Conservation (phyloP, 2,797 vertebrate species). For the Scleropages formosus region DNA sequence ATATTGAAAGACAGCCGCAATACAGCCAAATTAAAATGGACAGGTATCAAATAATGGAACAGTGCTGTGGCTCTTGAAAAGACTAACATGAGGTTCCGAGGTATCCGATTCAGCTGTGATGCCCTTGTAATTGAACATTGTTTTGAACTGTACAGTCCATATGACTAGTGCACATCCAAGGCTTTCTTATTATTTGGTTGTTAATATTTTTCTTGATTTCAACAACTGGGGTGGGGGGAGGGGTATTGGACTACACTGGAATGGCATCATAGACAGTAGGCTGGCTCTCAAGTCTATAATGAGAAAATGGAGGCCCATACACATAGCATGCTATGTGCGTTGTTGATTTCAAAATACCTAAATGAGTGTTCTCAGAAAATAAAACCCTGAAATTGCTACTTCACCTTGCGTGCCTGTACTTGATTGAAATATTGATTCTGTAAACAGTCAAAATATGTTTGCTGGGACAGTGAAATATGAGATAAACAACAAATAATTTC, state of each 20-base stretch:
- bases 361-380: background rate
- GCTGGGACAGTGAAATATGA: constrained; percentile 20
- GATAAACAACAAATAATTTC: constrained; percentile 20
- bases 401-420: background rate
- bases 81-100: background rate
- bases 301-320: constrained; percentile 37
- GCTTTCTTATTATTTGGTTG: constrained; percentile 70
- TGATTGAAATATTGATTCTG: constrained; percentile 15
- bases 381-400: constrained; percentile 19
- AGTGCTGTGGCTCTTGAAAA: background rate
- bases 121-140: constrained; percentile 31
- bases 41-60: too few species aligned
- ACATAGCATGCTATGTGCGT: background rate
- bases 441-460: constrained; percentile 19
- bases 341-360: background rate
- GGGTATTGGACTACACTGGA: constrained; percentile 61
- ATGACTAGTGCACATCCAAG: background rate
- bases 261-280: constrained; percentile 45
- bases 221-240: constrained; percentile 68
- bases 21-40: too few species aligned
- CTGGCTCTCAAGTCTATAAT: constrained; percentile 51
- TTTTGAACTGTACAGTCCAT: constrained; percentile 18
- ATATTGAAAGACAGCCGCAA: too few species aligned
- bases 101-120: background rate
- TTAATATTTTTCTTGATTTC: constrained; percentile 69